Conservation (phyloP, 2,888 invertebrate genomes). For the Ganaspis brasiliensis region DNA sequence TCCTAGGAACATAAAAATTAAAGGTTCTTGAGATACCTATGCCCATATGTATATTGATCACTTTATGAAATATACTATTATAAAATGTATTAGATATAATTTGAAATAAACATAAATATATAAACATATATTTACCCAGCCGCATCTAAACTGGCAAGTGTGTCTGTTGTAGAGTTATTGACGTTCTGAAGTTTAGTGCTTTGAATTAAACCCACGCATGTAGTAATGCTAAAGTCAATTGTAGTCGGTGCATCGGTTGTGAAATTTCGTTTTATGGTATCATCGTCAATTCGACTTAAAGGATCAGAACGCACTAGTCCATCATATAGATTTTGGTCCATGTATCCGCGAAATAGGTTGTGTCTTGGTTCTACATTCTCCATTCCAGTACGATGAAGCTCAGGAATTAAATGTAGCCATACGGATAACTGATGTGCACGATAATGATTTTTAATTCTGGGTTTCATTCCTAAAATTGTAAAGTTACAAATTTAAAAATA, state of each 20-base stretch:
- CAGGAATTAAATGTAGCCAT: conserved; percentile 96
- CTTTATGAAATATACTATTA: too few species aligned
- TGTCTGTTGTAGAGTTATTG: conserved; percentile 87
- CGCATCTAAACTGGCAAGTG: conserved; percentile 90
- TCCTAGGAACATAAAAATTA: too few species aligned
- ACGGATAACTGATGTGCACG: conserved; percentile 97
- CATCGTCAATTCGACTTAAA: conserved; percentile 85
- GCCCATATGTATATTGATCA: too few species aligned
- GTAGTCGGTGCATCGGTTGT: conserved; percentile 86
- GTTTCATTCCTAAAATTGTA: conserved; percentile 89
- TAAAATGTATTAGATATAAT: too few species aligned
- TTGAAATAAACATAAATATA: background rate
- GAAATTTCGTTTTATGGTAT: conserved; percentile 83
- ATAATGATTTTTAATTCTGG: conserved; percentile 95
- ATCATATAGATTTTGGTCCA: conserved; percentile 94
- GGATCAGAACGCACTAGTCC: conserved; percentile 93
- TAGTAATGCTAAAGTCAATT: conserved; percentile 87
- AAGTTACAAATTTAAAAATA: too few species aligned
- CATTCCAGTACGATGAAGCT: conserved; percentile 93
- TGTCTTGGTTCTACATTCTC: conserved; percentile 93
- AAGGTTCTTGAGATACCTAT: too few species aligned
- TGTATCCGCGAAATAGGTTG: conserved; percentile 94
- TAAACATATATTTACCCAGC: conserved; percentile 81
- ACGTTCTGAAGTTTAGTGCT: conserved; percentile 82
- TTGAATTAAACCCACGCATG: conserved; percentile 86